Conservation (phyloP, 2,888 invertebrate species). For the Patella ulyssiponensis region DNA sequence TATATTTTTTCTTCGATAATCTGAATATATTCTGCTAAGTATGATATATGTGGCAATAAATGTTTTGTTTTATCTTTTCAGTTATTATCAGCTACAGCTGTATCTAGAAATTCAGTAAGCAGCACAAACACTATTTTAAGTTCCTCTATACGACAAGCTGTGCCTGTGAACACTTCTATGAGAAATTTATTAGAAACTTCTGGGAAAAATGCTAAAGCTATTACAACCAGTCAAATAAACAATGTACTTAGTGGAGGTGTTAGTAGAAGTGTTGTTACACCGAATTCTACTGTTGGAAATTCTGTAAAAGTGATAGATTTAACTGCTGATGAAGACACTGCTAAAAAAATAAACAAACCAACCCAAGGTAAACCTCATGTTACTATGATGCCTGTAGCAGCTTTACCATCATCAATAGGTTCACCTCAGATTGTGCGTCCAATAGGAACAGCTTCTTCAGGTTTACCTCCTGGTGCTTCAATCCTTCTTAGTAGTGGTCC, state of each 20-base stretch:
- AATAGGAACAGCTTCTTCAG: slow-evolving; percentile 23
- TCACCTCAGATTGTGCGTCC: slow-evolving; percentile 38
- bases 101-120: neutral
- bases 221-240: slow-evolving; percentile 13
- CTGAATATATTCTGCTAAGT: no score
- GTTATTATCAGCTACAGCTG: slow-evolving; percentile 24
- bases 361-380: slow-evolving; percentile 24
- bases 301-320: slow-evolving; percentile 57
- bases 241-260: slow-evolving; percentile 17
- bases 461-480: slow-evolving; percentile 30
- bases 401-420: slow-evolving; percentile 17
- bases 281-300: neutral
- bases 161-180: slow-evolving; percentile 33
- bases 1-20: no score
- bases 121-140: neutral
- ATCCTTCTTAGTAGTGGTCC: slow-evolving; percentile 40
- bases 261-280: slow-evolving; percentile 13
- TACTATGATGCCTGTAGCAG: slow-evolving; percentile 16
- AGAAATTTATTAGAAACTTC: slow-evolving; percentile 49
- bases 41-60: no score
- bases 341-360: slow-evolving; percentile 11
- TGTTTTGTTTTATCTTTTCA: neutral
- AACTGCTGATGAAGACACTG: slow-evolving; percentile 57
- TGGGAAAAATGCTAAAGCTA: slow-evolving; percentile 13
- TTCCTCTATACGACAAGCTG: neutral